phyloP scores from a whole-genome alignment of 2,113 vertebrate species.

The Copsychus sechellarum region DNA sequence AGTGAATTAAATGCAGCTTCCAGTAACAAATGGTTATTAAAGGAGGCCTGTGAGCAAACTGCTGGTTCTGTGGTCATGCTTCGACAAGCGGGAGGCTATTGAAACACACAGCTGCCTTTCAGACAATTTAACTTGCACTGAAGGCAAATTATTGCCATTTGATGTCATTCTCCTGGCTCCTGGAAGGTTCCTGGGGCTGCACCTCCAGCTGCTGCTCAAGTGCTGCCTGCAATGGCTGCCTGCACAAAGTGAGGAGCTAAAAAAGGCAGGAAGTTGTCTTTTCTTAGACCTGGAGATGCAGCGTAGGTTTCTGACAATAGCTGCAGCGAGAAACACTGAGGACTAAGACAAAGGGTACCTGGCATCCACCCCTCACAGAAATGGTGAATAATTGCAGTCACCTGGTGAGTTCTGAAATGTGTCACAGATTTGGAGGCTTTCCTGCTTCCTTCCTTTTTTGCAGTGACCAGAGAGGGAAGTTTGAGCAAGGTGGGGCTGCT shows the following conservation, averaged over 20 bases:
- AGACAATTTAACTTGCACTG: slow-evolving; percentile 36
- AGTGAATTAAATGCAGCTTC: slow-evolving; percentile 25
- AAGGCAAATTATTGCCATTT: neutral
- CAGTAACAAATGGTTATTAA: neutral
- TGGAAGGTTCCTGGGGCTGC: neutral
- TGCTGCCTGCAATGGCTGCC: neutral
- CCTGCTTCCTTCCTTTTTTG: neutral
- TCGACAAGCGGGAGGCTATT: neutral
- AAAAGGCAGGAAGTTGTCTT: neutral
- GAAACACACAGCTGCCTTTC: slow-evolving; percentile 47
- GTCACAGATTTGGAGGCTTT: neutral
- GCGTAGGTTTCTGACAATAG: neutral
- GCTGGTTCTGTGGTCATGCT: slow-evolving; percentile 16
- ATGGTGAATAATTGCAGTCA: neutral
- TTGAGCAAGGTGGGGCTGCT: neutral
- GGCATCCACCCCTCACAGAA: neutral
- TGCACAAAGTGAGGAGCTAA: neutral
- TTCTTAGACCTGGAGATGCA: neutral
- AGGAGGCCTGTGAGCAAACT: slow-evolving; percentile 11
- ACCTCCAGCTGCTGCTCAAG: neutral
- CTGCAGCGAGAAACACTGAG: neutral
- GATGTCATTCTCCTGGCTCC: neutral
- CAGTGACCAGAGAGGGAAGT: neutral
- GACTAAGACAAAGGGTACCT: neutral
- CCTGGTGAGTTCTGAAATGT: neutral